phyloP scores from a whole-genome alignment of 2,113 vertebrate genomes.

The Chrysochloris asiatica region DNA sequence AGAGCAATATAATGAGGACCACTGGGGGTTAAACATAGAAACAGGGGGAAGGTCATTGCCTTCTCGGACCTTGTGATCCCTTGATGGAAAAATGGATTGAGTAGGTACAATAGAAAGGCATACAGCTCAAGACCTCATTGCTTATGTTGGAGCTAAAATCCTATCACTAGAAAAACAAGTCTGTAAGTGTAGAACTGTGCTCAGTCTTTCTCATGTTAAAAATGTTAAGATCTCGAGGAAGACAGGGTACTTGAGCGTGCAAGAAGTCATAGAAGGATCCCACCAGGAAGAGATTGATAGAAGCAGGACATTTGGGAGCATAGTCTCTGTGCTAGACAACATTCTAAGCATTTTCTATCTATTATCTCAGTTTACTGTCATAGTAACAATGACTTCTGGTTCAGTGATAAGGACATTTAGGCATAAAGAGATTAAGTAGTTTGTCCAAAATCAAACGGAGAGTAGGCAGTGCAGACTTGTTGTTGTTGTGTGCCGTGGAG shows the following conservation, averaged over 20 bases:
- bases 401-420: not conserved
- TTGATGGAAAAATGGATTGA: conserved; percentile 56
- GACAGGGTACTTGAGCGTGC: not conserved
- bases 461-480: not conserved
- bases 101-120: conserved; percentile 22
- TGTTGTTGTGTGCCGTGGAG: too few species aligned
- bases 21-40: conserved; percentile 52
- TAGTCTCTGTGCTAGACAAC: not conserved
- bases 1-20: conserved; percentile 47
- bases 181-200: conserved; percentile 33
- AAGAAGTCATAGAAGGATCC: not conserved
- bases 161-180: not conserved
- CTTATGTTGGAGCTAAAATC: not conserved
- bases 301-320: too few species aligned
- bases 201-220: conserved; percentile 4
- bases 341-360: not conserved
- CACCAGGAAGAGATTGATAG: not conserved
- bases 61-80: conserved; percentile 35
- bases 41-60: conserved; percentile 4
- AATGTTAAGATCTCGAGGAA: not conserved
- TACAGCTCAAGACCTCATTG: not conserved
- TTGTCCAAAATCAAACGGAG: not conserved
- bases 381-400: not conserved
- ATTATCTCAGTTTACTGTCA: not conserved
- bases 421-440: not conserved